Percentiles rank a stretch among this genome's conserved stretches.
phyloP scores from a whole-genome alignment of 2,797 vertebrate genomes.

The Cuculus canorus region DNA sequence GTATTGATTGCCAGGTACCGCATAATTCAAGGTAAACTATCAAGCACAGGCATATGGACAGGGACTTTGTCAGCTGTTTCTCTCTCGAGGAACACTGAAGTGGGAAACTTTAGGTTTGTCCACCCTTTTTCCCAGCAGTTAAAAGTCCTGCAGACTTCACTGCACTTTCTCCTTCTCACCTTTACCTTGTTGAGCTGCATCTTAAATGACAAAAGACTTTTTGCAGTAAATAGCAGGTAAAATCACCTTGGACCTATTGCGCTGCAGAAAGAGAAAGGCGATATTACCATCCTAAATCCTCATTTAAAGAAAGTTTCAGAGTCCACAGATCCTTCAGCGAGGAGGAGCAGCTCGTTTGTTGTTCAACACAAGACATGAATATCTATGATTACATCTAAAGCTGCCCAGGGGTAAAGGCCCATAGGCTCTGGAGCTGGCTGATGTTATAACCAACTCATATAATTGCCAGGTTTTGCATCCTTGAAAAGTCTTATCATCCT shows the following conservation, averaged over 20 bases:
- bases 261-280: neutral
- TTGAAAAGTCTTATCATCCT: neutral
- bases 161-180: neutral
- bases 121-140: neutral
- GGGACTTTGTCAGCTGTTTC: neutral
- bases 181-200: neutral
- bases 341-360: neutral
- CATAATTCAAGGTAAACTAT: neutral
- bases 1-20: neutral
- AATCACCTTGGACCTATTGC: neutral
- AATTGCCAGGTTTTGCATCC: neutral
- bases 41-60: neutral
- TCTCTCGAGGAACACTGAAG: neutral
- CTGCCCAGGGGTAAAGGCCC: neutral
- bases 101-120: neutral
- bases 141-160: neutral
- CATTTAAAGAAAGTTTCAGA: neutral
- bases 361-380: neutral
- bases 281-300: neutral
- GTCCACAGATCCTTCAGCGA: neutral
- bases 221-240: neutral
- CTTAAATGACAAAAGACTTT: neutral
- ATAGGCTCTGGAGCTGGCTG: neutral
- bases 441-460: neutral
- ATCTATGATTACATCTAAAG: neutral